Conservation (phyloP, 92 coral and sea anemone species). For the Actinostola sp. region DNA sequence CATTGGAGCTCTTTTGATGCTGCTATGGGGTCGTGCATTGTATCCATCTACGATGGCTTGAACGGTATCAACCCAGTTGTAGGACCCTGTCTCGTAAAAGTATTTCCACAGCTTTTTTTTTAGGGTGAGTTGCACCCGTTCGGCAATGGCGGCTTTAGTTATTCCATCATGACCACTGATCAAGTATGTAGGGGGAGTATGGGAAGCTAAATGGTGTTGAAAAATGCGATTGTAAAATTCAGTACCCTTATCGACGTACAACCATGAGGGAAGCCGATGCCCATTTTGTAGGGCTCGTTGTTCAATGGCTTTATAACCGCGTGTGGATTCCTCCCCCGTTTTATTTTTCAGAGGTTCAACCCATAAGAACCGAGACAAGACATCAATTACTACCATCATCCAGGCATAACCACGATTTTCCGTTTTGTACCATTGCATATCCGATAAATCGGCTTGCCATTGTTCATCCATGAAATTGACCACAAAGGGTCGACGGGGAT, state of each 20-base stretch:
- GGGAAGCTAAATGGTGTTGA: too few relatives aligned
- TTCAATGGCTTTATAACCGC: too few relatives aligned
- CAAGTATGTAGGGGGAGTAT: too few relatives aligned
- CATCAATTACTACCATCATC: neutral
- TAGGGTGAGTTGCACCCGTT: neutral
- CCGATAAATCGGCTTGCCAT: constrained; percentile 20
- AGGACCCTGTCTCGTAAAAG: neutral
- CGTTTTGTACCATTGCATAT: constrained; percentile 3
- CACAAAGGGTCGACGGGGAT: constrained; percentile 5
- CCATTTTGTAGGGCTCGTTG: too few relatives aligned
- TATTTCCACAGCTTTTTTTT: neutral
- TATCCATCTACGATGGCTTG: too few relatives aligned
- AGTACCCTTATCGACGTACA: neutral
- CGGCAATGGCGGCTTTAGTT: neutral
- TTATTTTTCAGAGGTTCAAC: too few relatives aligned
- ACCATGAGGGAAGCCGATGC: neutral
- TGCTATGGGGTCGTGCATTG: too few relatives aligned
- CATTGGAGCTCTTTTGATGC: too few relatives aligned
- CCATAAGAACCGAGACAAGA: too few relatives aligned
- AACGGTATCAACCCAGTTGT: too few relatives aligned
- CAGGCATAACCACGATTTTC: constrained; percentile 3
- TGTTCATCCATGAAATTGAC: neutral
- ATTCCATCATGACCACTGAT: neutral
- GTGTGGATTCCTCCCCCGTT: too few relatives aligned
- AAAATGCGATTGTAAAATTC: too few relatives aligned